Evolutionary conservation across 1,140 invertebrate genomes (phyloP), one percentile per base, ranked within the genome.

Genomic region (Ruditapes philippinarum): DNA sequence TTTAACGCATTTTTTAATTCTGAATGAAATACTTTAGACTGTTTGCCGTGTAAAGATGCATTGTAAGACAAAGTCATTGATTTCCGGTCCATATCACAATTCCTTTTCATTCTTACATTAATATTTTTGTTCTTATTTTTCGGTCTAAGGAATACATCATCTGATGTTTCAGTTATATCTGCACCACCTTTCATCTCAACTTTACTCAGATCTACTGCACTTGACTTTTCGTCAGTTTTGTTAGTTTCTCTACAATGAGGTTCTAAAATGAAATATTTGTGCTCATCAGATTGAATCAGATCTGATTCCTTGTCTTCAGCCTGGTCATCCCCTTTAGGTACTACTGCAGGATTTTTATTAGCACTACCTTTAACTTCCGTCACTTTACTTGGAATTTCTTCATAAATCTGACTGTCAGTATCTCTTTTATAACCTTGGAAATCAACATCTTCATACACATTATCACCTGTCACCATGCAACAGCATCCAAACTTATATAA

Each of bases 1-100:
- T 65, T 62, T 22, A 90, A 62, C 42, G 81, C 86, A 45, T 87
- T 17, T 36, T 79, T 62, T 31, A 90, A 78, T 38, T 90, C 89
- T 11, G 45, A 57, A 31, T 76, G 85, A 54, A 84, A 54, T 36
- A 49, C 42, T 36, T 9, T 28, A 51, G 45, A 54, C n/a, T n/a
- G n/a, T 33, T 54, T 54, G 17, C 31, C 33, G n/a, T 57, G 28
- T 49, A 25, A 74, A 14, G 5, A 28, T 49, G 19, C 57, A 70
- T 70, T 33, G 17, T 36, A 78, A 1, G 74, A 78, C 11, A 83
- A 33, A 28, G 88, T 89, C 22, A 89, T 33, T 22, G 80, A 45
- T 60, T 62, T 89, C n/a, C 62, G 70, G 22, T 81, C 60, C 22
- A 76, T 38, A 12, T 76, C 54, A 31, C 25, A 70, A 22, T 73